phyloP scores from a whole-genome alignment of 2,113 vertebrate genomes.

The Monopterus albus region DNA sequence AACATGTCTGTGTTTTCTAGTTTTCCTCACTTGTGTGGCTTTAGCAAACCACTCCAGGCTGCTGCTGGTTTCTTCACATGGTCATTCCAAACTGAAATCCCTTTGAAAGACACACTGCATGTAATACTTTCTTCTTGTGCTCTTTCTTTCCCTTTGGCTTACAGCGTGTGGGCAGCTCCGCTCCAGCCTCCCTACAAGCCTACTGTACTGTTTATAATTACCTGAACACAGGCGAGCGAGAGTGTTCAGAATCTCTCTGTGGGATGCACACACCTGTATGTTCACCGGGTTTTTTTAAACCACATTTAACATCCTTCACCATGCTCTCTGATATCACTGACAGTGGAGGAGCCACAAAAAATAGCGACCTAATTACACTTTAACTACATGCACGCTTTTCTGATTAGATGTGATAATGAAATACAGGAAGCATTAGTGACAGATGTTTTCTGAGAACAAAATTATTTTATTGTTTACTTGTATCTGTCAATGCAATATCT shows the following conservation, averaged over 20 bases:
- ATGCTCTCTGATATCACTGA: constrained; percentile 17
- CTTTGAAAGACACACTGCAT: constrained; percentile 19
- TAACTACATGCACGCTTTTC: constrained; percentile 34
- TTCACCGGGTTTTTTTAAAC: neutral
- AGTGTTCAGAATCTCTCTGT: constrained; percentile 5
- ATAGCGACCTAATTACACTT: constrained; percentile 36
- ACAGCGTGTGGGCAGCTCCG: constrained; percentile 37
- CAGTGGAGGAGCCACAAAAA: constrained; percentile 21
- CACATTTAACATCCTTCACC: neutral
- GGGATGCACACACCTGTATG: neutral
- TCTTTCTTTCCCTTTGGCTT: constrained; percentile 17
- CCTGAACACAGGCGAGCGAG: neutral
- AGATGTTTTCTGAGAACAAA: constrained; percentile 7
- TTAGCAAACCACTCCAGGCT: constrained; percentile 24
- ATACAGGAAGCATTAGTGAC: neutral
- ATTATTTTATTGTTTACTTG: neutral
- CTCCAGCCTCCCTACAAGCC: constrained; percentile 18
- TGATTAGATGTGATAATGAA: constrained; percentile 28
- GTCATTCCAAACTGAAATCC: neutral
- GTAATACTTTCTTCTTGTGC: constrained; percentile 12
- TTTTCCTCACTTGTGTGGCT: neutral
- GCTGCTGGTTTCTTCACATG: neutral
- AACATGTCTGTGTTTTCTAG: neutral
- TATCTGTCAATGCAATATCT: neutral
- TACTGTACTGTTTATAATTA: constrained; percentile 40